Evolutionary conservation across 2,113 vertebrate species (phyloP).

Genomic region (Oryzias javanicus): DNA sequence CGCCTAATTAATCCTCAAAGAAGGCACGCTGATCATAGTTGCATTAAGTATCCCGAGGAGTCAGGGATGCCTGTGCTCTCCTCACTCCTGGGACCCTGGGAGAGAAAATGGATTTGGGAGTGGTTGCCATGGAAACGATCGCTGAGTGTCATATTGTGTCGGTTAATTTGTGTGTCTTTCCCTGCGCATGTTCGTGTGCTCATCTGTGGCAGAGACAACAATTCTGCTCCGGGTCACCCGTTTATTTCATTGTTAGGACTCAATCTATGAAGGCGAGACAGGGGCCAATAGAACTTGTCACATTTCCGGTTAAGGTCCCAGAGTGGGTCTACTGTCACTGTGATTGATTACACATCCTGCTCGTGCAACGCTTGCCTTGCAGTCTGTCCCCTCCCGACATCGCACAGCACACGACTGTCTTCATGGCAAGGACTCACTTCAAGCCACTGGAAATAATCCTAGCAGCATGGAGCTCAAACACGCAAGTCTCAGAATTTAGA

Average conservation of each 20-base stretch:
- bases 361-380: slow-evolving; percentile 60
- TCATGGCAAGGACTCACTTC: slow-evolving; percentile 4
- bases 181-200: slow-evolving; percentile 20
- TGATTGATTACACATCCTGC: slow-evolving; percentile 68
- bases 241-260: slow-evolving; percentile 44
- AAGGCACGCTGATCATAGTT: slow-evolving; percentile 48
- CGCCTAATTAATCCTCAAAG: slow-evolving; percentile 73
- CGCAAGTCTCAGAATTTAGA: not conserved
- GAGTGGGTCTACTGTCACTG: slow-evolving; percentile 52
- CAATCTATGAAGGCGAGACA: slow-evolving; percentile 33
- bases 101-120: slow-evolving; percentile 21
- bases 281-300: slow-evolving; percentile 50
- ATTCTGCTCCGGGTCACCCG: slow-evolving; percentile 45
- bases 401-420: slow-evolving; percentile 19
- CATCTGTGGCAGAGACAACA: slow-evolving; percentile 41
- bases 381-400: slow-evolving; percentile 37
- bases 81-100: slow-evolving; percentile 31
- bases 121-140: slow-evolving; percentile 57
- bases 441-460: slow-evolving; percentile 11
- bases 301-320: slow-evolving; percentile 35
- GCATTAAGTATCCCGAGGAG: slow-evolving; percentile 35
- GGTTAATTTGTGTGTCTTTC: slow-evolving; percentile 24
- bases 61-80: slow-evolving; percentile 41
- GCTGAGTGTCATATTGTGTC: slow-evolving; percentile 55
- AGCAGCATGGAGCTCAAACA: slow-evolving; percentile 3